Conservation (phyloP, 1,140 invertebrate species). For the Microplitis demolitor region DNA sequence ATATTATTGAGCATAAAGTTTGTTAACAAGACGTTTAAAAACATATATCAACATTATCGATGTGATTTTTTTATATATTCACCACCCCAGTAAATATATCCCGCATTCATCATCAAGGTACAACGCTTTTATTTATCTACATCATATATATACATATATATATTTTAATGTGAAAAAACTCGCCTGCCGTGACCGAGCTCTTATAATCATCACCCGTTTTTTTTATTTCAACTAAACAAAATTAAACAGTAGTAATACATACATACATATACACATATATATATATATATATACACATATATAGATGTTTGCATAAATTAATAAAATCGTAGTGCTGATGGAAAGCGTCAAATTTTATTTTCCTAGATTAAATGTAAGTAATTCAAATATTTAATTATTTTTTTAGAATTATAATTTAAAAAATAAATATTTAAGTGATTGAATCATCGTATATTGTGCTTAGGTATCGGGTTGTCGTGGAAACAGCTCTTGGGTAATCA, state of each 20-base stretch:
- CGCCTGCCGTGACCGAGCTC: neutral
- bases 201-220: neutral
- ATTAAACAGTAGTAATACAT: no score
- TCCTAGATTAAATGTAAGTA: neutral
- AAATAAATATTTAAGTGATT: neutral
- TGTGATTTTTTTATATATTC: neutral
- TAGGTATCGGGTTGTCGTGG: constrained; percentile 11
- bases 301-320: neutral
- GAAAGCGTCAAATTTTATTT: neutral
- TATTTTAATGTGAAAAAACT: neutral
- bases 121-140: neutral
- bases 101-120: neutral
- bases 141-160: neutral
- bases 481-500: neutral
- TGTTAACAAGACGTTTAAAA: neutral
- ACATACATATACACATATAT: no score
- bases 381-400: neutral
- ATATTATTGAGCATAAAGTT: neutral
- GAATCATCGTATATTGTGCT: neutral
- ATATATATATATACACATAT: no score
- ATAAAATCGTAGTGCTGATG: neutral
- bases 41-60: neutral
- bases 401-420: neutral
- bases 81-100: no score
- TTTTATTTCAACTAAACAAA: no score